Percentiles rank a stretch among this genome's conserved stretches.
phyloP scores from a whole-genome alignment of 2,888 invertebrate species.

The Nemoura dubitans region DNA sequence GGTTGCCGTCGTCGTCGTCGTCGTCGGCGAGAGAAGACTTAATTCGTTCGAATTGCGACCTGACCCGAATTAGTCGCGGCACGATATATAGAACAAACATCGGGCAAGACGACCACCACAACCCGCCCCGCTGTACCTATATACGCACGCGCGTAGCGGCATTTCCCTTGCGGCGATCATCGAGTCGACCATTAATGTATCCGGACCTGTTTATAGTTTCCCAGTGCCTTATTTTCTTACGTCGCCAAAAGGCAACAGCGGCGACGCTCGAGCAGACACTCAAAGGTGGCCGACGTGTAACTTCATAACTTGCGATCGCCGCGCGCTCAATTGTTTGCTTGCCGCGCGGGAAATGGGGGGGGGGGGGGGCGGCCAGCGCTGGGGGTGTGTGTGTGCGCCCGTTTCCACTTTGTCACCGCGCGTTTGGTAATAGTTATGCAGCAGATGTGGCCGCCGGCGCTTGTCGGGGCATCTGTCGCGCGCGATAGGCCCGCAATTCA shows the following conservation, averaged over 20 bases:
- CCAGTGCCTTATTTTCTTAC: too few relatives aligned
- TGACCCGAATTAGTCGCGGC: neutral
- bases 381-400: neutral
- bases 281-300: too few relatives aligned
- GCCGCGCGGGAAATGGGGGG: neutral
- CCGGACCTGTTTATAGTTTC: too few relatives aligned
- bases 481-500: neutral
- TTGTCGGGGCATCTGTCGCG: neutral
- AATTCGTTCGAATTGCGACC: neutral
- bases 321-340: too few relatives aligned
- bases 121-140: too few relatives aligned
- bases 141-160: too few relatives aligned
- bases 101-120: too few relatives aligned
- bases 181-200: too few relatives aligned
- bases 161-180: too few relatives aligned
- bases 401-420: neutral
- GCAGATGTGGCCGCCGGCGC: neutral
- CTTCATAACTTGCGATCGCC: too few relatives aligned
- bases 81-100: too few relatives aligned
- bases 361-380: neutral
- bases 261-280: neutral
- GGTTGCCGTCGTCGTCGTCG: neutral
- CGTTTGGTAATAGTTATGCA: slow-evolving; percentile 4
- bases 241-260: too few relatives aligned
- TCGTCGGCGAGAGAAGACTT: neutral